Base-by-base conservation (phyloP, 2,113 vertebrate genomes). In the Rhinogobius similis region DNA sequence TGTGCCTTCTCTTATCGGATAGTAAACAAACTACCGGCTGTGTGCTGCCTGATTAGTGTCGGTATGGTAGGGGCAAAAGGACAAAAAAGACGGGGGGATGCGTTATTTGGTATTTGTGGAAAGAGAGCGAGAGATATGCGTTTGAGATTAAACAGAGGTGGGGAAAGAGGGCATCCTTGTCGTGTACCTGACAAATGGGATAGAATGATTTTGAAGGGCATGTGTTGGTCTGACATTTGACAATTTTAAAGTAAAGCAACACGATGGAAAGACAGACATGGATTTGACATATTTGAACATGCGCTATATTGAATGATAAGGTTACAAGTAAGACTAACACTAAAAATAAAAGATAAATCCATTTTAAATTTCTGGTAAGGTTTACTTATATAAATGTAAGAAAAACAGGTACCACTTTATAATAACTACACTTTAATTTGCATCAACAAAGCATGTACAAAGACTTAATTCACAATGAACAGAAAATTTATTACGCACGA, bases 1-100 rank as follows among this genome's bases (percentile, higher is more conserved):
- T 55, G 0, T 74, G 52, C 52, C 67, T 52, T 69, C 23, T 82
- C 68, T 83, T 85, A 87, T 89, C 72, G 32, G 79, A 78, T 79
- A 70, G 82, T 78, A 86, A 82, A 86, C 82, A 85, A 87, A 86
- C 76, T 70, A 70, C 76, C 83, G 82, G 72, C 52, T 87, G 67
- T 20, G 65, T 62, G 68, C 64, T 10, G 59, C 58, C 81, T 77
- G 81, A 82, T 85, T 87, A 79, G 75, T 65, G 76, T 62, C 81
- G 58, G 48, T 77, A 29, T 32, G 27, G 24, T 27, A 21, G 55
- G 20, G 63, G 38, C 39, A 11, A 39, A 29, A 46, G 63, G 71
- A 43, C 52, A 68, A 48, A 66, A 63, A 29, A 52, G 1, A 26
- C 13, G 55, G 50, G 55, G 50, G 38, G 73, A 20, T 32, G 56